These are phyloP conservation scores for Sarcophaga bullata DNA, from an alignment of 1,140 invertebrate genomes.

Conservation along the genomic window DNA sequence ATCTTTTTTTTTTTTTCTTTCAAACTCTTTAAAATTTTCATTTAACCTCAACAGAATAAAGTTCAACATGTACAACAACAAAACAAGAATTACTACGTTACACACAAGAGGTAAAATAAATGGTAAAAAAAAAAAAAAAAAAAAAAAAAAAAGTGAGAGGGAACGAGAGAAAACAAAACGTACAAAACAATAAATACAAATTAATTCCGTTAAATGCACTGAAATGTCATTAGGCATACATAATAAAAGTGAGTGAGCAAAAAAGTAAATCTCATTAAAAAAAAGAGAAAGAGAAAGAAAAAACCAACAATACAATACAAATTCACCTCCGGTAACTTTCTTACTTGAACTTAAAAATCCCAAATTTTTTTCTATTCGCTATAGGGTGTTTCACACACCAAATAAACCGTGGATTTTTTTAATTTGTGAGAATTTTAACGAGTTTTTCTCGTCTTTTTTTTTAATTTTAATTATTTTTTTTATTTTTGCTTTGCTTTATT, in stretches of 20 bases:
- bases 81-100: background rate
- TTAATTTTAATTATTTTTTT: too few relatives aligned
- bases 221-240: slow-evolving; percentile 13
- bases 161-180: background rate
- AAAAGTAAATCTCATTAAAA: too few relatives aligned
- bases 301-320: too few relatives aligned
- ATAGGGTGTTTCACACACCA: too few relatives aligned
- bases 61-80: background rate
- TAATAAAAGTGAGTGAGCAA: background rate
- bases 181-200: background rate
- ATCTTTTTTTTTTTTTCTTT: background rate
- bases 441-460: background rate
- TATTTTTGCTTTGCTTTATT: too few relatives aligned
- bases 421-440: background rate
- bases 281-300: too few relatives aligned
- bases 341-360: too few relatives aligned
- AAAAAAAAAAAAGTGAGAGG: background rate
- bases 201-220: slow-evolving; percentile 16
- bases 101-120: background rate
- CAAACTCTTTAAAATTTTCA: slow-evolving; percentile 12
- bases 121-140: background rate
- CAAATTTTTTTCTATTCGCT: too few relatives aligned
- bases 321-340: too few relatives aligned
- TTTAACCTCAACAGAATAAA: slow-evolving; percentile 15
- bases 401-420: background rate